phyloP scores from a whole-genome alignment of 2,797 vertebrate species.

The Crocodylus rhombifer region DNA sequence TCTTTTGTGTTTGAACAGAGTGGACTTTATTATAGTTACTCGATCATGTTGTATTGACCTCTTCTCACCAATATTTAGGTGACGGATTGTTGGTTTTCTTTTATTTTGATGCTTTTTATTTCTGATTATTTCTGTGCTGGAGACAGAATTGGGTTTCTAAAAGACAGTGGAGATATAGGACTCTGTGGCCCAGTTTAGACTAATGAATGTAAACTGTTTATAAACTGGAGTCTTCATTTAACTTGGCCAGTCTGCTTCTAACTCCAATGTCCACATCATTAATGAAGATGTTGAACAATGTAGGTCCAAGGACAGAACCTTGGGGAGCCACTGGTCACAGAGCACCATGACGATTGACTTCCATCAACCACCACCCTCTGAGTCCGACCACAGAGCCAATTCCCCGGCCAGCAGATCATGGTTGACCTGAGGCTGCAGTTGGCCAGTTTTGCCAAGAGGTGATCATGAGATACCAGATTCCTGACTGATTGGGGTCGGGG shows the following conservation, averaged over 20 bases:
- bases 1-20: not conserved
- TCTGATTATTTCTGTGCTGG: not conserved
- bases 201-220: not conserved
- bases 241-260: not conserved
- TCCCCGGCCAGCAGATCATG: too few relatives aligned
- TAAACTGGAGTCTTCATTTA: slow-evolving; percentile 2
- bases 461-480: too few relatives aligned
- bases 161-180: not conserved
- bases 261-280: too few relatives aligned
- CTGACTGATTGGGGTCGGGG: too few relatives aligned
- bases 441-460: too few relatives aligned
- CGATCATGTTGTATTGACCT: not conserved
- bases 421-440: too few relatives aligned
- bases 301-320: too few relatives aligned
- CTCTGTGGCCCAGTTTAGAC: not conserved
- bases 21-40: not conserved
- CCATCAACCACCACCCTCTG: too few relatives aligned
- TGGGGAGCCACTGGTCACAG: too few relatives aligned
- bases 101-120: not conserved
- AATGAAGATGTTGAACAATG: too few relatives aligned
- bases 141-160: not conserved
- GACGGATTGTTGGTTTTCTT: not conserved
- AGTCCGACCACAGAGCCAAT: too few relatives aligned
- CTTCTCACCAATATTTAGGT: not conserved
- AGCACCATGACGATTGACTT: too few relatives aligned